phyloP scores from a whole-genome alignment of 2,888 invertebrate species.

The Nomada ruficornis region DNA sequence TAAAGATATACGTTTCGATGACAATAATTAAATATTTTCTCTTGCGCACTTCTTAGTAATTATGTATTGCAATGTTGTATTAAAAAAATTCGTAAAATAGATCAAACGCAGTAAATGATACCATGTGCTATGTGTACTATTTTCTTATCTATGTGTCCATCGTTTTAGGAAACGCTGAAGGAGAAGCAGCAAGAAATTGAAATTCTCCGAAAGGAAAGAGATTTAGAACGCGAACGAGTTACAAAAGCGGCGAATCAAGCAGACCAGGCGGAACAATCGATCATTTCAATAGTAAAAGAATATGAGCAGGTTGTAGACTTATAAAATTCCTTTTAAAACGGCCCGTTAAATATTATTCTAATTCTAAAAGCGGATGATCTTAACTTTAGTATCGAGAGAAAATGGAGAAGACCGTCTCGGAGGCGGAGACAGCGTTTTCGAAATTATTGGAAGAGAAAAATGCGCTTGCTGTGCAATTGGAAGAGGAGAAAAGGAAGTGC shows the following conservation, averaged over 20 bases:
- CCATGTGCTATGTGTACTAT: background rate
- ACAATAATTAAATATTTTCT: conserved; percentile 26
- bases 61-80: background rate
- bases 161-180: conserved; percentile 92
- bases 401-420: conserved; percentile 86
- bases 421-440: conserved; percentile 85
- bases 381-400: conserved; percentile 85
- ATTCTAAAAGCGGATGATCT: conserved; percentile 21
- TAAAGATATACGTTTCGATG: conserved; percentile 9
- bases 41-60: background rate
- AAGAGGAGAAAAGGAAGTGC: conserved; percentile 92
- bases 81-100: background rate
- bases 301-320: conserved; percentile 86
- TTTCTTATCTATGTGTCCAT: conserved; percentile 2
- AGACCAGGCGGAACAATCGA: conserved; percentile 90
- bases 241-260: conserved; percentile 93
- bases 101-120: background rate
- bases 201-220: conserved; percentile 95
- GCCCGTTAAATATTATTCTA: background rate
- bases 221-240: conserved; percentile 95
- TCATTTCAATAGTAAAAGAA: conserved; percentile 87
- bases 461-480: conserved; percentile 87
- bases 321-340: background rate
- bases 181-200: conserved; percentile 98
- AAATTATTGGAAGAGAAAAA: conserved; percentile 84